Base-by-base conservation (phyloP, 2,888 invertebrate genomes). In the Miltochrista miniata region DNA sequence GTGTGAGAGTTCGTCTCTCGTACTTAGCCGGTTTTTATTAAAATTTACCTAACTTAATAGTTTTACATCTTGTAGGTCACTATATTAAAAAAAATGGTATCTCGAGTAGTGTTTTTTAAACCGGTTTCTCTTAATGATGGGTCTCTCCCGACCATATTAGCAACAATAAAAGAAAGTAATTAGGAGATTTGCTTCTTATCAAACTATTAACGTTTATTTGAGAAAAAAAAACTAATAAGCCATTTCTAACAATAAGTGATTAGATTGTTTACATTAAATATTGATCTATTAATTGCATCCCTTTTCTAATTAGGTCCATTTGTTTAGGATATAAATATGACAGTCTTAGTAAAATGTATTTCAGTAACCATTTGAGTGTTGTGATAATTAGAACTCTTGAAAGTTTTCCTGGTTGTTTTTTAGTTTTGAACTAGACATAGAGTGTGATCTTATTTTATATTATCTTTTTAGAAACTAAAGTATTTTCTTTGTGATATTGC, bases 261-360 rank as follows among this genome's bases (percentile, higher is more conserved):
- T 35, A 35, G 8, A 11, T 31, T 44, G 35, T 44, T 44, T 44
- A 29, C 35, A 13, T 1, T 10, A 4, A 3, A 35, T 13, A 13
- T 35, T 35, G 11, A 24, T 29, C 29, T 35, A 35, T 18, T 34
- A 35, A 35, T 24, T 44, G 24, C 44, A 44, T 37, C 31, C 10
- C 13, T 29, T 30, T 10, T 9, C 1, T 42, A 9, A 43, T 7
- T 34, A 42, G 15, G 13, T 1, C 4, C 13, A 35, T 35, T 44
- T 35, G 13, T 24, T 24, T 38, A 24, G 7, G 24, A 11, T 35
- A 44, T 44, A 44, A 44, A 44, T 44, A 44, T 24, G 11, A 24
- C 7, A 35, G 10, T 35, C 10, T 44, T 13, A 0, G 13, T 12
- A 13, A 13, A 29, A 29, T 35, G 10, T 10, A 24, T 24, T 34